phyloP scores from a whole-genome alignment of 2,888 invertebrate genomes.

The Seladonia tumulorum region DNA sequence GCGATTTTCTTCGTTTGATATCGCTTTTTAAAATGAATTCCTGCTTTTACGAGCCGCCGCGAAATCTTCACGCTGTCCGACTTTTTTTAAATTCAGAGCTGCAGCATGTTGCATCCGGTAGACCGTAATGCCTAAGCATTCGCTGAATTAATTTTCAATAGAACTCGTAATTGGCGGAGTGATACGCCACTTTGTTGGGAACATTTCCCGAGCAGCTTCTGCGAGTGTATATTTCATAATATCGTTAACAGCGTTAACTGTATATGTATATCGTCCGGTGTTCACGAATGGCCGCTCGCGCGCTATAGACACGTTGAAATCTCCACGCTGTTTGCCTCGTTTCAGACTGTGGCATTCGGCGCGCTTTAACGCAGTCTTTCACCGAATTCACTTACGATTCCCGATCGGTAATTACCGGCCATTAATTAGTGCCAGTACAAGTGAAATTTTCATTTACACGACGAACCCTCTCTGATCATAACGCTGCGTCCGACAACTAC shows the following conservation, averaged over 20 bases:
- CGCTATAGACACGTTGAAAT: not conserved
- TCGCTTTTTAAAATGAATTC: not conserved
- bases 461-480: not conserved
- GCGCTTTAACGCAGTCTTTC: not conserved
- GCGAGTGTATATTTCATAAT: not conserved
- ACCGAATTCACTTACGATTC: not conserved
- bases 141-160: constrained; percentile 3
- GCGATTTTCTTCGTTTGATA: not conserved
- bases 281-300: not conserved
- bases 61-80: not conserved
- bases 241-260: not conserved
- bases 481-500: not conserved
- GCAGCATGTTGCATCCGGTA: not conserved
- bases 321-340: not conserved
- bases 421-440: not conserved
- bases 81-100: not conserved
- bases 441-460: not conserved
- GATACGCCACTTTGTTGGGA: not conserved
- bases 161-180: not conserved
- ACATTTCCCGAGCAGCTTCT: not conserved
- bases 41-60: not conserved
- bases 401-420: not conserved
- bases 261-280: not conserved
- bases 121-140: not conserved
- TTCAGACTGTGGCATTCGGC: not conserved